These are phyloP conservation scores for Rhagologus leucostigma DNA, from an alignment of 2,113 vertebrate genomes.

Conservation along the genomic window DNA sequence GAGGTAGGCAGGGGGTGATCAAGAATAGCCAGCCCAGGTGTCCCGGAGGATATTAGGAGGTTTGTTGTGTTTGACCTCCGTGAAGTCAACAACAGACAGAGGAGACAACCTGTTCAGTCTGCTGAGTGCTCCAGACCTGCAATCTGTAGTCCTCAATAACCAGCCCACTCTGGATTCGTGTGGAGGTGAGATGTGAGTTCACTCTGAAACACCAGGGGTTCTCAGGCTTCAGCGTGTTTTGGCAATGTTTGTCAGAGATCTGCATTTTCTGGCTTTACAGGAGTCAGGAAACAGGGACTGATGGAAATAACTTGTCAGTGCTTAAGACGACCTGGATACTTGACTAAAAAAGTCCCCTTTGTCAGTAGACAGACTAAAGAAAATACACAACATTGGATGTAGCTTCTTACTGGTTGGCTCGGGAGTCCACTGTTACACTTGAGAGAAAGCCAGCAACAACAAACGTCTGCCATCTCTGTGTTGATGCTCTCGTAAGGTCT, in stretches of 20 bases:
- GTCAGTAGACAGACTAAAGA: not conserved
- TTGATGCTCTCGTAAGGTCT: not conserved
- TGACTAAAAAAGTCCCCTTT: not conserved
- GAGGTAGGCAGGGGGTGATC: not conserved
- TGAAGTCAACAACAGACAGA: not conserved
- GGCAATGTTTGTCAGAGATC: not conserved
- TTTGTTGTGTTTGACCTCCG: not conserved
- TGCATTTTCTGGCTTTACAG: not conserved
- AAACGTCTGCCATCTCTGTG: not conserved
- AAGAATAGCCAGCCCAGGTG: not conserved
- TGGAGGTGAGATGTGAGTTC: not conserved
- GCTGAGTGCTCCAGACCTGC: rapidly evolving
- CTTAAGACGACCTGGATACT: not conserved
- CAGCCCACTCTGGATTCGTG: rapidly evolving
- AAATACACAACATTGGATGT: rapidly evolving
- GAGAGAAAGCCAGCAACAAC: not conserved
- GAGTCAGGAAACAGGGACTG: not conserved
- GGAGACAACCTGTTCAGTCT: not conserved
- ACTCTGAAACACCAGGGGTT: not conserved
- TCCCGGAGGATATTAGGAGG: rapidly evolving
- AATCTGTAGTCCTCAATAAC: not conserved
- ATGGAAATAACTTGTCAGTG: not conserved
- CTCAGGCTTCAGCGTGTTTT: rapidly evolving
- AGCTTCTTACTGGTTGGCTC: not conserved
- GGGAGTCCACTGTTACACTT: not conserved